Base-by-base conservation (phyloP, 2,113 vertebrate species). In the Pachyramphus minor region DNA sequence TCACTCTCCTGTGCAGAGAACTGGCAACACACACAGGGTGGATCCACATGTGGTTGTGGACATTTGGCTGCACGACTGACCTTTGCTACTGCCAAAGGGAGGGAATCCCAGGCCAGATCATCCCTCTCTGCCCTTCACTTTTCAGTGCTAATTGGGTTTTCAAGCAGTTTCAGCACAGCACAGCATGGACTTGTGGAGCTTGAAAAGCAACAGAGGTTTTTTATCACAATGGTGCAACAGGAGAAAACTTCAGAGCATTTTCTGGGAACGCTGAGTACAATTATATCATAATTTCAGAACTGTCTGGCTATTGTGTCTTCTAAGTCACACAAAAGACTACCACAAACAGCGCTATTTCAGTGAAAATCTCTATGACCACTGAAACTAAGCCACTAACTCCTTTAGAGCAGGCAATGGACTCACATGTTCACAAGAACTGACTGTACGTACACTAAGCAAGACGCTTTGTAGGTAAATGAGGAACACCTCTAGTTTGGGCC, bases 261-360 rank as follows among this genome's bases (percentile, higher is more conserved):
- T 72, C 78, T 82, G 80, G n/a, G 75, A 85, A 91, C 0, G 0
- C 22, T 28, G 8, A 2, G 7, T 24, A 84, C 42, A 90, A n/a
- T 77, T 90, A 77, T 10, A 86, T 59, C 50, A 85, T 53, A 56
- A 59, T 42, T 94, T 78, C 68, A 88, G 67, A 94, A 77, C 5
- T 81, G 56, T 19, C 66, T 75, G 74, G 86, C 84, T 84, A 47
- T 33, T 91, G 56, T 60, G 68, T 30, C 73, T 94, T 73, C 71
- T 93, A 90, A 93, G 67, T 53, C 77, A 90, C 79, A 95, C 7
- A 44, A 71, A 62, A 62, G 85, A 83, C 78, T 91, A 84, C 28
- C 87, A 84, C 28, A n/a, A 68, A 56, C 13, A 86, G 41, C 14
- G 50, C 17, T 90, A 84, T 58, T 93, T 92, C 91, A 92, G 84